These are phyloP conservation scores for Struthio camelus DNA, from an alignment of 2,113 vertebrate species.

Conservation along the genomic window DNA sequence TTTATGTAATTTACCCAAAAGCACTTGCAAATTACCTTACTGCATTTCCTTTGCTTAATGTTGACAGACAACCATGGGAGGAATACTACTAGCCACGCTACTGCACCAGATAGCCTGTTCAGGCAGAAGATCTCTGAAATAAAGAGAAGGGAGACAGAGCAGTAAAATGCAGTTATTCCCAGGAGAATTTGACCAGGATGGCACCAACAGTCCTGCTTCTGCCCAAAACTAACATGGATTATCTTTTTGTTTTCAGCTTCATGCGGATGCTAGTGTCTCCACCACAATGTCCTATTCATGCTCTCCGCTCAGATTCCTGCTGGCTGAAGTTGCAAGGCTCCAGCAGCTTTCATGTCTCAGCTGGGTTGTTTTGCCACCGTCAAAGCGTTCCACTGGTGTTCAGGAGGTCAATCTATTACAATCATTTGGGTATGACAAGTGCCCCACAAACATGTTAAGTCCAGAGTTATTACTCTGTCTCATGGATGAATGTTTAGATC, in stretches of 20 bases:
- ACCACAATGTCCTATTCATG: background rate
- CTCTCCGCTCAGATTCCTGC: background rate
- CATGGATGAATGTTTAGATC: background rate
- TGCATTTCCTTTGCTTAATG: background rate
- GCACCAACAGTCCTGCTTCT: background rate
- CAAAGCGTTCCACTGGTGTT: background rate
- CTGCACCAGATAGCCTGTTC: background rate
- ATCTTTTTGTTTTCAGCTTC: background rate
- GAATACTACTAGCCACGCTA: background rate
- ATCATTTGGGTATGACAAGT: background rate
- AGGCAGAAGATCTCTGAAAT: background rate
- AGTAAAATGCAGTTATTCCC: background rate
- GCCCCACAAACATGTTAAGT: background rate
- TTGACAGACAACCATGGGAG: background rate
- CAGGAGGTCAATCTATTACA: background rate
- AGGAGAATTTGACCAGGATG: background rate
- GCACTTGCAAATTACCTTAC: background rate
- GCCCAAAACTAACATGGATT: background rate
- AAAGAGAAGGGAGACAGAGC: background rate
- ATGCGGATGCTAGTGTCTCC: background rate
- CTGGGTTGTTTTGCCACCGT: background rate
- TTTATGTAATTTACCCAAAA: background rate
- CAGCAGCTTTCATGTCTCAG: background rate
- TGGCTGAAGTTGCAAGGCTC: background rate
- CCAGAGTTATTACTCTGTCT: background rate